Conservation (phyloP, 2,113 vertebrate species). For the Hyla sarda region DNA sequence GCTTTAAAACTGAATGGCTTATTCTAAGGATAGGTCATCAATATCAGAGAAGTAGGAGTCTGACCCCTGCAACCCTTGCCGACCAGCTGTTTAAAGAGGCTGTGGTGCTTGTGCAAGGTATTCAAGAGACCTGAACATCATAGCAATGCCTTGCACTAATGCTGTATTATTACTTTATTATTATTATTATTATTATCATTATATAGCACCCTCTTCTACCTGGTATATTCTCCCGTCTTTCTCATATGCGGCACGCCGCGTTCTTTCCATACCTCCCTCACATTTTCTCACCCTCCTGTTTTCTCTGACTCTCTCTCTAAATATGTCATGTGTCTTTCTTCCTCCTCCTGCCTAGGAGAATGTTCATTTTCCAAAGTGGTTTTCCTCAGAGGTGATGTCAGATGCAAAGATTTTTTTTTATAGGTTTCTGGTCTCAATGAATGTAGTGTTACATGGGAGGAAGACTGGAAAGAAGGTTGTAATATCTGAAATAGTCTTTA, state of each 20-base stretch:
- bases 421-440: not conserved
- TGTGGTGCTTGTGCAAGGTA: too few relatives aligned
- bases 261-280: not conserved
- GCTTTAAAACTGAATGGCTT: too few relatives aligned
- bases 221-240: not conserved
- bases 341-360: not conserved
- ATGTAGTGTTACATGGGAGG: not conserved
- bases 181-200: too few relatives aligned
- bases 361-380: conserved; percentile 34
- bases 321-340: not conserved
- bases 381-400: conserved; percentile 12
- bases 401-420: not conserved
- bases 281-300: conserved; percentile 38
- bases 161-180: too few relatives aligned
- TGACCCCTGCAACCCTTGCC: too few relatives aligned
- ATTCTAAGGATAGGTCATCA: too few relatives aligned
- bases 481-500: not conserved
- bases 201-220: too few relatives aligned
- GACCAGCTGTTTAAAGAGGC: too few relatives aligned
- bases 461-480: not conserved
- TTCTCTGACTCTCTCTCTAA: conserved; percentile 41
- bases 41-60: too few relatives aligned
- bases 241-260: not conserved
- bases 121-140: too few relatives aligned
- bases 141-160: too few relatives aligned